These are phyloP conservation scores for Sardinella longiceps DNA, from an alignment of 2,797 vertebrate species.

Conservation along the genomic window DNA sequence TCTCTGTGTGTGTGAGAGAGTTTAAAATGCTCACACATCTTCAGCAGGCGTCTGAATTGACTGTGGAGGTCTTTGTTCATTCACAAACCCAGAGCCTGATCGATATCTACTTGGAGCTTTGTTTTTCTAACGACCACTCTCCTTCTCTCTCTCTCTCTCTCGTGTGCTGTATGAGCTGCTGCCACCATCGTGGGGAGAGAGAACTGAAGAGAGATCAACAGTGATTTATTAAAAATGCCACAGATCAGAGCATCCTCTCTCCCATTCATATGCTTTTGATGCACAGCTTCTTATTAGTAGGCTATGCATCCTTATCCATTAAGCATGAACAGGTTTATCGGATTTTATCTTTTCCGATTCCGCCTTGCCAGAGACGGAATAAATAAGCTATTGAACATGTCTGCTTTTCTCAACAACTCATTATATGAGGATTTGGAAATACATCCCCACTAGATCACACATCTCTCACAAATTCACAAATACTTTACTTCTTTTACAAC, in stretches of 20 bases:
- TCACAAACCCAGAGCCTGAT: background rate
- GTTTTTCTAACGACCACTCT: background rate
- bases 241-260: background rate
- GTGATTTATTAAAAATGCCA: background rate
- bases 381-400: background rate
- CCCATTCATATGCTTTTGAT: no score
- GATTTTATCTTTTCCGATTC: background rate
- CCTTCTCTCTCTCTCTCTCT: no score
- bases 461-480: no score
- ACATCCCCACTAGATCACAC: no score
- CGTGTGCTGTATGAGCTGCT: background rate
- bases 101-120: background rate
- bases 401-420: background rate
- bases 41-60: background rate
- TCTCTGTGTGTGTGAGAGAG: background rate
- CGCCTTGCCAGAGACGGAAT: background rate
- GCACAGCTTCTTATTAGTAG: no score
- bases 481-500: no score
- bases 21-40: background rate
- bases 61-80: background rate
- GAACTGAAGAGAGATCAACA: background rate
- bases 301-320: no score
- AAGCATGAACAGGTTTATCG: no score
- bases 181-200: no score
- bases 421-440: background rate